A percentile compares a stretch with the other conserved stretches of the same genome.
Conservation (phyloP, 2,113 vertebrate genomes). For the Neotoma lepida region DNA sequence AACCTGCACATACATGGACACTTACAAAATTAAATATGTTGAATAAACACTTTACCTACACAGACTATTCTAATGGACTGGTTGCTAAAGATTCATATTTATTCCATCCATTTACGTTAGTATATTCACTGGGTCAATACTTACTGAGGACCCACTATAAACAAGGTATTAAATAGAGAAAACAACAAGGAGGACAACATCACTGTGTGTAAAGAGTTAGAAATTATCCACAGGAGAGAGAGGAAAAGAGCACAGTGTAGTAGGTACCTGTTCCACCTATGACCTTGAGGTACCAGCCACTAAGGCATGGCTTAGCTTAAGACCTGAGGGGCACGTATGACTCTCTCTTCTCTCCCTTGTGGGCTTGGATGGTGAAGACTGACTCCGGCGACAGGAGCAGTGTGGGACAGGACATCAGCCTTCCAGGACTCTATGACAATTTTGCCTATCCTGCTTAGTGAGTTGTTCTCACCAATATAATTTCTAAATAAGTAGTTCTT, state of each 20-base stretch:
- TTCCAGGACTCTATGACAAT: no score
- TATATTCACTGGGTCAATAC: conserved; percentile 3
- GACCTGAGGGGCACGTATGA: no score
- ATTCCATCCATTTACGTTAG: conserved; percentile 7
- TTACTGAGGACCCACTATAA: background rate
- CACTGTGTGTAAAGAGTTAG: background rate
- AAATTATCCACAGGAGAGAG: background rate
- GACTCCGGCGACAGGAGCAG: no score
- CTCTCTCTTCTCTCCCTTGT: no score
- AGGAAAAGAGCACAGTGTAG: background rate
- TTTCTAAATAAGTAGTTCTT: no score
- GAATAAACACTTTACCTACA: conserved; percentile 31
- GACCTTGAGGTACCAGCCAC: no score
- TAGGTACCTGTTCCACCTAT: no score
- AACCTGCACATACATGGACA: background rate
- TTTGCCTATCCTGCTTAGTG: no score
- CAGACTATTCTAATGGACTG: background rate
- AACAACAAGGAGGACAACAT: background rate
- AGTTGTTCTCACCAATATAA: no score
- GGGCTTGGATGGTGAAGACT: no score
- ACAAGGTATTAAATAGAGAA: background rate
- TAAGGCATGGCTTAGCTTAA: no score
- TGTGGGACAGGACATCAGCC: no score
- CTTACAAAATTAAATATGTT: background rate
- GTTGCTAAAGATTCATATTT: conserved; percentile 5